Conservation (phyloP, 2,888 invertebrate species). For the Nymphalis polychloros region DNA sequence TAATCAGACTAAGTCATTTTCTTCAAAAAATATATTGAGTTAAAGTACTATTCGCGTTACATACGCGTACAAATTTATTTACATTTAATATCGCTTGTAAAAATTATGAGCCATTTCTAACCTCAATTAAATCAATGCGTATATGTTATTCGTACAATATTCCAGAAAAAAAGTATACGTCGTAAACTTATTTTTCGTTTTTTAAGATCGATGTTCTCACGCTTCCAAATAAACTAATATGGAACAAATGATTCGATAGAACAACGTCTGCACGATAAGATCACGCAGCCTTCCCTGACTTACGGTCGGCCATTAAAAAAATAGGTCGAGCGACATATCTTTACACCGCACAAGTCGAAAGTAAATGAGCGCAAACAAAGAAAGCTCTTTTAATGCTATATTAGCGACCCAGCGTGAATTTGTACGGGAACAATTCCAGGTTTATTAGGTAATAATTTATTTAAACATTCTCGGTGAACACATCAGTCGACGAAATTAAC, state of each 20-base stretch:
- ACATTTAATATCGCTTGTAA: too few species aligned
- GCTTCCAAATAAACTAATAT: conserved; percentile 18
- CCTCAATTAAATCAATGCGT: background rate
- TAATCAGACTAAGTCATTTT: too few species aligned
- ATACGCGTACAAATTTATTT: too few species aligned
- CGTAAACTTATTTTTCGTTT: background rate
- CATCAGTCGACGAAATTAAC: too few species aligned
- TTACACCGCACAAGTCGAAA: conserved; percentile 13
- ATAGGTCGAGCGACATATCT: conserved; percentile 19
- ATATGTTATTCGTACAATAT: background rate
- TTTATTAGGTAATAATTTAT: too few species aligned
- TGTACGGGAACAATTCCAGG: background rate
- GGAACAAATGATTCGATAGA: conserved; percentile 19
- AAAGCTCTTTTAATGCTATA: conserved; percentile 4
- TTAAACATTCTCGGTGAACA: too few species aligned
- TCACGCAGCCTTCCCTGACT: conserved; percentile 14
- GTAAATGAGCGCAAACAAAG: conserved; percentile 9
- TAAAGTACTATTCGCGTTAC: too few species aligned
- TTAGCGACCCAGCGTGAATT: background rate
- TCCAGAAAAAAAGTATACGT: background rate
- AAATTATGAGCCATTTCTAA: too few species aligned
- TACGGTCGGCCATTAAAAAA: conserved; percentile 18
- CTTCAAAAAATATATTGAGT: too few species aligned
- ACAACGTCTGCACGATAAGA: conserved; percentile 19
- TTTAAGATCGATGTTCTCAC: conserved; percentile 19